Evolutionary conservation across 2,888 invertebrate genomes (phyloP), one percentile per base, ranked within the genome.

Genomic region (Eilema sororculum): DNA sequence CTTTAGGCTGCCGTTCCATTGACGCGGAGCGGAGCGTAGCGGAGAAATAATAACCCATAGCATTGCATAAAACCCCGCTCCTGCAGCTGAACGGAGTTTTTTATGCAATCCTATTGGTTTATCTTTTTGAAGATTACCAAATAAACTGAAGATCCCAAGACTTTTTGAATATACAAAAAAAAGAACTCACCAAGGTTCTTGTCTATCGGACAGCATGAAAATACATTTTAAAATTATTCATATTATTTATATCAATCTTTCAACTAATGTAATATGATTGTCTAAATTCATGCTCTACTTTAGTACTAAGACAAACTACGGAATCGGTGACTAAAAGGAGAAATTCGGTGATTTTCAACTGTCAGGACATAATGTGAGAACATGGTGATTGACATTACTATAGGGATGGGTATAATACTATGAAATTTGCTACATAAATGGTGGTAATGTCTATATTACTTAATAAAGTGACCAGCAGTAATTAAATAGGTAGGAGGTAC

Each of bases 161-260:
- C 72, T 24, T 73, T 65, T 72, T 69, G 64, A 77, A 80, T 74
- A 78, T 70, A 77, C 74, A 77, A 72, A 75, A 64, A 75, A 64
- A 77, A 82, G 79, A 89, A 95, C 95, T 95, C 95, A 95, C 95
- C 95, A 86, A 93, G 89, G 86, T 93, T 94, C 90, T 94, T 95
- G 91, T 95, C 94, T 95, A 89, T 90, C 93, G 86, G 95, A 77
- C 78, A 84, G 94, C 94, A 88, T 95, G 94, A 86, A 93, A 93
- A 91, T 88, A 90, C 80, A 90, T 84, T 87, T 73, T 73, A 84
- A 81, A 73, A 84, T 81, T 76, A 81, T 80, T 75, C 60, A 85
- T 81, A 85, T 77, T 84, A 75, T 80, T 75, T 71, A 61, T 69
- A 68, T 71, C 20, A 9, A 52, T 30, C 22, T 60, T 60, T 60